Percentiles rank a stretch among this genome's conserved stretches.
These are phyloP conservation scores for Moxostoma hubbsi DNA, from an alignment of 2,797 vertebrate genomes.

Conservation along the genomic window DNA sequence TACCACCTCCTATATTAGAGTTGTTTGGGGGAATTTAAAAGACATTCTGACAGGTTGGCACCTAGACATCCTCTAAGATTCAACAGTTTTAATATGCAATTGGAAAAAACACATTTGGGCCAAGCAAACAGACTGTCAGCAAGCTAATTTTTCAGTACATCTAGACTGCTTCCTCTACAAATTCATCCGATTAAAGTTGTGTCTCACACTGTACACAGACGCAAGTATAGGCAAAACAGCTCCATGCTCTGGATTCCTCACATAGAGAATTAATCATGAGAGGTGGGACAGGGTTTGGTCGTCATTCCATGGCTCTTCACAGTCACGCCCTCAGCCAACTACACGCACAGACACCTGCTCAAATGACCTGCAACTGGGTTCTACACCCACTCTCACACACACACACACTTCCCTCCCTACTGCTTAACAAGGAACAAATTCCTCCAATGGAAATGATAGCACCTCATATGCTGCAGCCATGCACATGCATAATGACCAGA, in stretches of 20 bases:
- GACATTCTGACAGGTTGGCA: conserved; percentile 40
- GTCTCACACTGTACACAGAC: conserved; percentile 5
- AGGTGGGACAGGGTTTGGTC: conserved; percentile 23
- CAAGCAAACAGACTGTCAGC: conserved; percentile 16
- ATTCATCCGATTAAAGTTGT: conserved; percentile 6
- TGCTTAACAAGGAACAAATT: conserved; percentile 63
- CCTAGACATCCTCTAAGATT: conserved; percentile 27
- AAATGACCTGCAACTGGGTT: conserved; percentile 31
- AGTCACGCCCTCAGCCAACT: conserved; percentile 53
- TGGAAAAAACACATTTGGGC: not conserved
- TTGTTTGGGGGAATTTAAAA: conserved; percentile 44
- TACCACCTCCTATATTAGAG: conserved; percentile 41
- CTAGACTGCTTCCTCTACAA: not conserved
- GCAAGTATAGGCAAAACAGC: conserved; percentile 36
- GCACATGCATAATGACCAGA: conserved; percentile 21
- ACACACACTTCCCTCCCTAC: conserved; percentile 63
- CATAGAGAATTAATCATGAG: conserved; percentile 39
- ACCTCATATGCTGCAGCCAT: conserved; percentile 1
- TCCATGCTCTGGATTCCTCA: conserved; percentile 35
- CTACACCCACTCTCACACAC: conserved; percentile 61
- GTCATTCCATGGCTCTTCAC: conserved; percentile 1
- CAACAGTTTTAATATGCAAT: conserved; percentile 33
- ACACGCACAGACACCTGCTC: conserved; percentile 68
- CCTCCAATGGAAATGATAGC: conserved; percentile 25
- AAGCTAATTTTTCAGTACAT: conserved; percentile 5